Evolutionary conservation across 1,140 invertebrate species (phyloP).

Genomic region (Bicyclus anynana): DNA sequence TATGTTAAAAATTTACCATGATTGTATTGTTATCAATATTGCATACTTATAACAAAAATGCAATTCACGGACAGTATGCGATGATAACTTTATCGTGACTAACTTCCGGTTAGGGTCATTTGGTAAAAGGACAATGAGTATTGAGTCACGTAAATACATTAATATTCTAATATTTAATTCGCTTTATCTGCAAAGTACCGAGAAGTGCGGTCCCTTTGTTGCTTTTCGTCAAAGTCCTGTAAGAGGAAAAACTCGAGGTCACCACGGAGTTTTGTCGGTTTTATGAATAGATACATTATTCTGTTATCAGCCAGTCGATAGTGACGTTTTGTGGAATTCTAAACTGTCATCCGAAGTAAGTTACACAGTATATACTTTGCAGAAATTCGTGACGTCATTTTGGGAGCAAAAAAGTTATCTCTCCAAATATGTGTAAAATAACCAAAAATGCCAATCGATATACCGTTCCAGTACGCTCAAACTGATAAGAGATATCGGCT

Average conservation of each 20-base stretch:
- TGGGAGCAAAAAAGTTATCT: too few relatives aligned
- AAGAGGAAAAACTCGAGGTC: constrained; percentile 16
- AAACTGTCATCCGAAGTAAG: not conserved
- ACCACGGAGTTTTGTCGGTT: not conserved
- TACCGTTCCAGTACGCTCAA: too few relatives aligned
- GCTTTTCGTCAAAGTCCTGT: not conserved
- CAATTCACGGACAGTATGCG: constrained; percentile 40
- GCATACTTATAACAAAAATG: constrained; percentile 30
- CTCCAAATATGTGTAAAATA: too few relatives aligned
- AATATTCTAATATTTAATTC: constrained; percentile 17
- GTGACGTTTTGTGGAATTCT: not conserved
- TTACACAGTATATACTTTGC: not conserved
- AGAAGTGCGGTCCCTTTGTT: constrained; percentile 21
- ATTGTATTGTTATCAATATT: constrained; percentile 22
- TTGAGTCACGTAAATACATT: constrained; percentile 19
- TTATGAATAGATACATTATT: not conserved
- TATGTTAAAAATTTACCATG: too few relatives aligned
- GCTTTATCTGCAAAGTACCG: constrained; percentile 6
- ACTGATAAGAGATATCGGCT: too few relatives aligned
- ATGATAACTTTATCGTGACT: constrained; percentile 52
- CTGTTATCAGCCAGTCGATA: not conserved
- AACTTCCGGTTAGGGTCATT: constrained; percentile 42
- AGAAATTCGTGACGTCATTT: not conserved
- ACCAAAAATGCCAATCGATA: too few relatives aligned
- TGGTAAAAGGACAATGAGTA: constrained; percentile 30